These are phyloP conservation scores for Atrichornis clamosus DNA, from an alignment of 2,113 vertebrate genomes.

Conservation along the genomic window DNA sequence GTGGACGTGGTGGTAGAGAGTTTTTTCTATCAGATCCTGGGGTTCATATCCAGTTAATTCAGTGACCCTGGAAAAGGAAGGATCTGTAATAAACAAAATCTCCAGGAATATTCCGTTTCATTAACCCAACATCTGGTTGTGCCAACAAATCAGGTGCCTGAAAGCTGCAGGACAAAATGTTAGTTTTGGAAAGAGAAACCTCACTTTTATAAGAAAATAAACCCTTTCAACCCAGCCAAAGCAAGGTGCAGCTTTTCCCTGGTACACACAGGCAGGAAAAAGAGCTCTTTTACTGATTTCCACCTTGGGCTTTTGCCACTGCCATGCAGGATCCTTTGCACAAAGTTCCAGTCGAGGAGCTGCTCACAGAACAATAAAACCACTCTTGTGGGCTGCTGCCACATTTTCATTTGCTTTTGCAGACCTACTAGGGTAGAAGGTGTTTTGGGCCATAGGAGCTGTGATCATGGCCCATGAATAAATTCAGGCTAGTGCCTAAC, in stretches of 20 bases:
- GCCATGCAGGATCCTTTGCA: neutral
- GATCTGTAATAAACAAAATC: neutral
- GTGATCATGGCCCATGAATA: neutral
- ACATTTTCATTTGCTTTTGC: conserved; percentile 18
- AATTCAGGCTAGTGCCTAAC: neutral
- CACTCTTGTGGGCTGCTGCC: neutral
- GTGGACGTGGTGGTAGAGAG: conserved; percentile 91
- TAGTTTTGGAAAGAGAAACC: conserved; percentile 45
- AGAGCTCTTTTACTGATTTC: neutral
- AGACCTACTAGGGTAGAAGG: neutral
- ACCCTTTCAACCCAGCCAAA: neutral
- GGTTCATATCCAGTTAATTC: conserved; percentile 93
- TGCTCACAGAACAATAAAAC: neutral
- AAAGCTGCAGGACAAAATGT: neutral
- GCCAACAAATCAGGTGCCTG: conserved; percentile 5
- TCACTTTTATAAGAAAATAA: conserved; percentile 20
- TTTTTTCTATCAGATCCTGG: conserved; percentile 95
- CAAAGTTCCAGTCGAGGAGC: neutral
- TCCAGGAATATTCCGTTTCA: neutral
- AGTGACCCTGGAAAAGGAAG: conserved; percentile 80
- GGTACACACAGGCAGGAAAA: neutral
- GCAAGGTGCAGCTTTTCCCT: conserved; percentile 22
- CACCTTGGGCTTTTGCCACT: neutral
- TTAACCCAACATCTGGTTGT: neutral
- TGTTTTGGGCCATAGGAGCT: neutral